Percentiles rank a stretch among this genome's conserved stretches.
Evolutionary conservation across 2,888 invertebrate genomes (phyloP).

Genomic region (Aphodius granarius): DNA sequence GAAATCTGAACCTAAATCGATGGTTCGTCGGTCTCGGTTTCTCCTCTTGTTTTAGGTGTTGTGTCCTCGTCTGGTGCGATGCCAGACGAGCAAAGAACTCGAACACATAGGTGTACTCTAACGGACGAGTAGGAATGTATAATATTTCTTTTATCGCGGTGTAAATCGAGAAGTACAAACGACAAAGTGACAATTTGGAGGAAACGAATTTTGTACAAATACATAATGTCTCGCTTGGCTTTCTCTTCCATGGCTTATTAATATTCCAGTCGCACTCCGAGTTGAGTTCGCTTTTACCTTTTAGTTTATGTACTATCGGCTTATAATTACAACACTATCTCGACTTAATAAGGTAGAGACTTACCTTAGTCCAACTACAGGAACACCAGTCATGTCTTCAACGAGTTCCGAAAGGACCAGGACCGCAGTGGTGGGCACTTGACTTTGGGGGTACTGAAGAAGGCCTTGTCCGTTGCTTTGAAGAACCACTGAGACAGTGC

Average conservation of each 20-base stretch:
- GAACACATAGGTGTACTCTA: background rate
- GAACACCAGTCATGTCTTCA: constrained; percentile 69
- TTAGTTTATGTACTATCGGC: background rate
- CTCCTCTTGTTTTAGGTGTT: background rate
- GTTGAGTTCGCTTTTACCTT: background rate
- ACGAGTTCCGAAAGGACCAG: constrained; percentile 73
- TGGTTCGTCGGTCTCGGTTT: background rate
- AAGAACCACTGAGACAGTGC: constrained; percentile 54
- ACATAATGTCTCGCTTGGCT: background rate
- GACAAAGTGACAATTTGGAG: too few relatives aligned
- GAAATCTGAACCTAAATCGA: background rate
- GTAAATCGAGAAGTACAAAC: too few relatives aligned
- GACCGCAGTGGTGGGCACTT: constrained; percentile 63
- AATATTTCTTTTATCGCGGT: too few relatives aligned
- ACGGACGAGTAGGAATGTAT: too few relatives aligned
- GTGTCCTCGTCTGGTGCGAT: background rate
- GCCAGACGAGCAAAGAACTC: background rate
- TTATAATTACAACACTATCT: background rate
- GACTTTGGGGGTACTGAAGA: constrained; percentile 57
- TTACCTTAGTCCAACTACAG: constrained; percentile 69
- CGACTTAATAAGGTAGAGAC: background rate
- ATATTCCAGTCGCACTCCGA: constrained; percentile 1
- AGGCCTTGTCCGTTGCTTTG: constrained; percentile 59
- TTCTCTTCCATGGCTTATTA: constrained; percentile 9
- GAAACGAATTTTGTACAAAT: background rate